A percentile compares a stretch with the other conserved stretches of the same genome.
These are phyloP conservation scores for Zingel zingel DNA, from an alignment of 2,113 vertebrate species.

Conservation along the genomic window DNA sequence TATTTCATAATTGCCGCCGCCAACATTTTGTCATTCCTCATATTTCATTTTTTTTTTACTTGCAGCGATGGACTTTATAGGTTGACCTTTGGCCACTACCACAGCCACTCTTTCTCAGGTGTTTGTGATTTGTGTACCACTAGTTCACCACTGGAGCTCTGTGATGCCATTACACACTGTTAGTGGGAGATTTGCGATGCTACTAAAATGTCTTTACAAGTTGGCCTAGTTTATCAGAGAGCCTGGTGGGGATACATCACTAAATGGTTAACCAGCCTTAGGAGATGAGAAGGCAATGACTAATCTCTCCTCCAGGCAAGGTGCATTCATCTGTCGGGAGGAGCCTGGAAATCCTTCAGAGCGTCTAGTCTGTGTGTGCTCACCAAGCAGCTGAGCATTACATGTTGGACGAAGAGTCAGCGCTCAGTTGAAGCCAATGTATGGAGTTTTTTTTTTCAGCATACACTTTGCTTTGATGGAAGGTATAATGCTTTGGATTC, in stretches of 20 bases:
- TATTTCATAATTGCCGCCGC: too few relatives aligned
- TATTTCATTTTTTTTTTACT: too few relatives aligned
- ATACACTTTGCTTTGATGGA: slow-evolving; percentile 18
- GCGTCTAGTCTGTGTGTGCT: slow-evolving; percentile 14
- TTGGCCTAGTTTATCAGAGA: slow-evolving; percentile 49
- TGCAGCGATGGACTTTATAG: too few relatives aligned
- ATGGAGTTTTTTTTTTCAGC: slow-evolving; percentile 27
- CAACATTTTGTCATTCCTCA: too few relatives aligned
- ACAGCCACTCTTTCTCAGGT: too few relatives aligned
- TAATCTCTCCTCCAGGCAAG: slow-evolving; percentile 59
- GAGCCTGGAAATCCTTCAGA: slow-evolving; percentile 25
- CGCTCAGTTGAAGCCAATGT: background rate
- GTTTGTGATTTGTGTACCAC: background rate
- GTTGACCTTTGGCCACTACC: too few relatives aligned
- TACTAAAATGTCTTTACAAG: slow-evolving; percentile 23
- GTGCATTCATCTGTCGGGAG: slow-evolving; percentile 46
- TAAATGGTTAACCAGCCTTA: slow-evolving; percentile 69
- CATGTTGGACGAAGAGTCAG: slow-evolving; percentile 24
- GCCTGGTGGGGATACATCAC: slow-evolving; percentile 13
- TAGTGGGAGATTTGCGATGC: slow-evolving; percentile 11
- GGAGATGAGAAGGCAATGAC: slow-evolving; percentile 52
- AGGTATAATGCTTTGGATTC: slow-evolving; percentile 23
- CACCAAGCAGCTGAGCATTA: slow-evolving; percentile 7
- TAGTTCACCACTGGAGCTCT: background rate
- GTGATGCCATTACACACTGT: background rate